A percentile compares a stretch with the other conserved stretches of the same genome.
Conservation (phyloP, 2,888 invertebrate species). For the Drosophila eohydei region DNA sequence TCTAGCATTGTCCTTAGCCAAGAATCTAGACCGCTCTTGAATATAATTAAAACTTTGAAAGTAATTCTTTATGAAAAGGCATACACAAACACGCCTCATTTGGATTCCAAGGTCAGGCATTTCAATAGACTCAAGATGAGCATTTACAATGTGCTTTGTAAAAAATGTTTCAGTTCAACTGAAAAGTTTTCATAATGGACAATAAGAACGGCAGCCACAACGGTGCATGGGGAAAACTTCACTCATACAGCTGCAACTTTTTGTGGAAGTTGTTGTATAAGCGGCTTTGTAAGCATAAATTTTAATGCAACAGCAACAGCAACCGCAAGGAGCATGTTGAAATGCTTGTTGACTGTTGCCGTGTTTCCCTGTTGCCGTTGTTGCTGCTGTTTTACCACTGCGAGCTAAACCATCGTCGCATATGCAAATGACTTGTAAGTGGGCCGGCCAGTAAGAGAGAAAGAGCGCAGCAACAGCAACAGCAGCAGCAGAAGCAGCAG, state of each 20-base stretch:
- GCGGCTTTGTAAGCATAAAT: constrained; percentile 56
- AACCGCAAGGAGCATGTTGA: constrained; percentile 30
- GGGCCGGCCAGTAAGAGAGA: constrained; percentile 22
- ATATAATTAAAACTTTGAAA: constrained; percentile 10
- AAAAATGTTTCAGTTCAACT: constrained; percentile 8
- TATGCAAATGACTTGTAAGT: constrained; percentile 59
- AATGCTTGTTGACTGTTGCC: constrained; percentile 34
- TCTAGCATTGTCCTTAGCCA: not conserved
- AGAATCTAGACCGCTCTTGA: not conserved
- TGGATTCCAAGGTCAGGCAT: constrained; percentile 8
- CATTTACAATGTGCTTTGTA: constrained; percentile 6
- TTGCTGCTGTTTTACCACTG: constrained; percentile 12
- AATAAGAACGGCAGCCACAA: constrained; percentile 4
- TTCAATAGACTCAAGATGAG: constrained; percentile 9
- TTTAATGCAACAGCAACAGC: constrained; percentile 48
- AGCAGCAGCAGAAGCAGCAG: constrained; percentile 14
- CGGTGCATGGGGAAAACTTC: constrained; percentile 10
- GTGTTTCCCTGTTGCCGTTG: constrained; percentile 12
- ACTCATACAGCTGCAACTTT: constrained; percentile 22
- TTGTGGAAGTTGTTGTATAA: constrained; percentile 47
- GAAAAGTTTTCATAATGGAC: constrained; percentile 11
- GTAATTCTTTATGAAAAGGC: not conserved
- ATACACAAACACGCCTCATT: constrained; percentile 1
- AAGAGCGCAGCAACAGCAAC: not conserved
- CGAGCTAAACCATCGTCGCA: constrained; percentile 27